Evolutionary conservation across 2,888 invertebrate species (phyloP), one percentile per base, ranked within the genome.

Genomic region (Mythimna loreyi): DNA sequence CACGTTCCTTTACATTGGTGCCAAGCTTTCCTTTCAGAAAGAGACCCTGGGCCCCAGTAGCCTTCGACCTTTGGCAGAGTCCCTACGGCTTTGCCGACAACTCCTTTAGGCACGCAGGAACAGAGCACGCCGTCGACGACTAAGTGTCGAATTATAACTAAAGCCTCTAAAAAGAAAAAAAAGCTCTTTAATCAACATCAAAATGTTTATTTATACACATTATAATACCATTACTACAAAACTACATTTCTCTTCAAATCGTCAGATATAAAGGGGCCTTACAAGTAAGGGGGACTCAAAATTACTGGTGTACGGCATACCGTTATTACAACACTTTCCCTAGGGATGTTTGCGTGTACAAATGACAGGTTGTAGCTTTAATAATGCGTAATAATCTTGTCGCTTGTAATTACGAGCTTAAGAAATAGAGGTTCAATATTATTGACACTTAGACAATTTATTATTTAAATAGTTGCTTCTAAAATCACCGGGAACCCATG

Each of bases 271-370:
- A 83, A 77, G 36, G 47, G 56, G 45, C 40, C 58, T 49, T 25
- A 5, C 28, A 16, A 56, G 53, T 45, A 62, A 75, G 30, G 74
- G 63, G 63, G 23, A 19, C 30, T 47, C 50, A 57, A 69, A 82
- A 78, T 75, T n/a, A 70, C 45, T 19, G 68, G 71, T 60, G 69
- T 67, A 64, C 61, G 66, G 23, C 57, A 71, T 45, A 58, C 59
- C 55, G 62, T 77, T 52, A 84, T 78, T 75, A 71, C 19, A 50
- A 63, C 59, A 56, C 56, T 53, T 59, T 66, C 53, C 45, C 23
- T 19, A 21, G 64, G 72, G 70, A 60, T 40, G 43, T 59, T 40
- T 7, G 59, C 78, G 61, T 73, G 80, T 75, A 84, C 72, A 75
- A 68, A 78, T 80, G 23, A 59, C 61, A 64, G 58, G 67, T 56